Percentiles rank a stretch among this genome's conserved stretches.
phyloP scores from a whole-genome alignment of 2,113 vertebrate species.

The Odobenus rosmarus region DNA sequence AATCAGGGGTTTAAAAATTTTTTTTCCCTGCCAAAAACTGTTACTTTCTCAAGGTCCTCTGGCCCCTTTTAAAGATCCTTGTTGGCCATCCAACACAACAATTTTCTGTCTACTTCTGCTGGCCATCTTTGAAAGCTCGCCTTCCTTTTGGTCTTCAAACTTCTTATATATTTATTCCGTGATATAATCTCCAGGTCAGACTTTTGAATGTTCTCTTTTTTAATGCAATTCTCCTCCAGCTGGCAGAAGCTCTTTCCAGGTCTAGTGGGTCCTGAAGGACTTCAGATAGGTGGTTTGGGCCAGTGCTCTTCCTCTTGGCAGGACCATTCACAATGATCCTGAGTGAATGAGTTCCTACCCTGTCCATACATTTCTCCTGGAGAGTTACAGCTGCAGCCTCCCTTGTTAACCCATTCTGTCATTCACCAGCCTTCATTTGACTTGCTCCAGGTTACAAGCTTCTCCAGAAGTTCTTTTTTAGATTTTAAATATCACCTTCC shows the following conservation, averaged over 20 bases:
- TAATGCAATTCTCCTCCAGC: neutral
- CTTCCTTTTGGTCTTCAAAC: neutral
- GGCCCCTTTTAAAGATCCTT: neutral
- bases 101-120: neutral
- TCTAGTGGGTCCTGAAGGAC: neutral
- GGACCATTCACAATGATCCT: neutral
- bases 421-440: neutral
- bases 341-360: neutral
- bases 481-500: neutral
- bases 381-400: neutral
- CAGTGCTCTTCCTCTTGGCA: neutral
- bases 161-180: neutral
- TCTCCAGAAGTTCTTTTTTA: neutral
- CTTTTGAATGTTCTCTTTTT: neutral
- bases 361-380: neutral
- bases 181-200: neutral
- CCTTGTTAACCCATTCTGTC: neutral
- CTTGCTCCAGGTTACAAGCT: neutral
- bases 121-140: neutral
- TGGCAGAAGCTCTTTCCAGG: neutral
- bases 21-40: neutral
- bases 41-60: neutral
- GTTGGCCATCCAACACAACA: neutral
- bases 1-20: neutral
- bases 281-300: neutral